Evolutionary conservation across 2,888 invertebrate genomes (phyloP), one percentile per base, ranked within the genome.

Genomic region (Acanthoscelides obtectus): DNA sequence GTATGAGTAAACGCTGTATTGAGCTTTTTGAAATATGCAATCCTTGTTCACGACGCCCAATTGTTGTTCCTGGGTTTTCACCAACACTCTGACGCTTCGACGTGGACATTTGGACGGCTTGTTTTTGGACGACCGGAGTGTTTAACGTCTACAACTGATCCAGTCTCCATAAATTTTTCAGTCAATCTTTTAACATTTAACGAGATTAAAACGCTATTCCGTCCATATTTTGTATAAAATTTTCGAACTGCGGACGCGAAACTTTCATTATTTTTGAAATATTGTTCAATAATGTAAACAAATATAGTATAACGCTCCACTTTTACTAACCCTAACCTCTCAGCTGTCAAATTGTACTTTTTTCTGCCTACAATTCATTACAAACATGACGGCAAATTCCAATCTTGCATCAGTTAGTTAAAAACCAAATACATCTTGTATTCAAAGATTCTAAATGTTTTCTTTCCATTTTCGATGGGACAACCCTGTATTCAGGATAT

Each of bases 21-120:
- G n/a, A n/a, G n/a, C n/a, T n/a, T n/a, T n/a, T n/a, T n/a, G n/a
- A 25, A 5, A 25, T 25, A 5, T 25, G 25, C 25, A 25, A 25
- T 25, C 8, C 25, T 25, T 25, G 25, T 25, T 8, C 25, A 25
- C 25, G 25, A 25, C 25, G 25, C 25, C 25, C 4, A 25, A 20
- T 6, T 65, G 65, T 5, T 65, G 65, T 65, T 65, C 65, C 4
- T n/a, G n/a, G 65, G 20, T 65, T 12, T 65, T 65, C 20, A 12
- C 65, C 65, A 65, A 65, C 65, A 65, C 65, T 65, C 65, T 65
- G 20, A 65, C 20, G 65, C 65, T 65, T 12, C 65, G 65, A 65
- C 5, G 12, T 12, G 3, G n/a, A 65, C 65, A 65, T 65, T 65
- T 65, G 65, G 12, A 4, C 65, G 65, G 65, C 65, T 65, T 65